Evolutionary conservation across 92 coral and sea anemone genomes (phyloP).

Genomic region (Siderastrea radians): DNA sequence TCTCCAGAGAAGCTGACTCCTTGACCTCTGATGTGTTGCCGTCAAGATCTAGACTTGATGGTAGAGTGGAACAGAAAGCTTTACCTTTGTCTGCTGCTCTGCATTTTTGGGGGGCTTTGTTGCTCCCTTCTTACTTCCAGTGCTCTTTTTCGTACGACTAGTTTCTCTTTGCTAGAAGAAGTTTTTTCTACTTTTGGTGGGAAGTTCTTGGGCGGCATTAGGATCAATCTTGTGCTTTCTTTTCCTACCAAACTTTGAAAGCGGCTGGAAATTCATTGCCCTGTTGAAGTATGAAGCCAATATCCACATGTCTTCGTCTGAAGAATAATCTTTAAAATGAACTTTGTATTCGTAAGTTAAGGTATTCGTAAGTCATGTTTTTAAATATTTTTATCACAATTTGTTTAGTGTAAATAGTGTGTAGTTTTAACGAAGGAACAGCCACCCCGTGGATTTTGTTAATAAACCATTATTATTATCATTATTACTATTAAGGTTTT

Average conservation of each 20-base stretch:
- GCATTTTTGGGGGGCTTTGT: not conserved
- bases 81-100: constrained; percentile 11
- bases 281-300: constrained; percentile 48
- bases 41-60: not conserved
- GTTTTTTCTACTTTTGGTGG: constrained; percentile 6
- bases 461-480: no score
- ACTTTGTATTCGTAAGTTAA: constrained; percentile 55
- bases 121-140: not conserved
- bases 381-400: no score
- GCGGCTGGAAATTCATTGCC: constrained; percentile 22
- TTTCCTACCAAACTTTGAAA: constrained; percentile 46
- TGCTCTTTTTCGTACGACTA: not conserved
- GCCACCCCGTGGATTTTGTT: no score
- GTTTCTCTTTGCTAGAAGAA: not conserved
- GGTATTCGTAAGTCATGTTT: not conserved
- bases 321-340: constrained; percentile 49
- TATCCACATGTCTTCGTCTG: constrained; percentile 66
- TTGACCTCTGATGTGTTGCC: not conserved
- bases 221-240: constrained; percentile 56
- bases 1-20: not conserved
- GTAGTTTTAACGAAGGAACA: no score
- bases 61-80: not conserved
- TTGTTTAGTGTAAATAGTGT: no score
- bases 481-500: no score
- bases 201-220: constrained; percentile 12